Conservation (phyloP, 37 sponge, comb jelly and placozoan genomes). For the Sycon ciliatum region DNA sequence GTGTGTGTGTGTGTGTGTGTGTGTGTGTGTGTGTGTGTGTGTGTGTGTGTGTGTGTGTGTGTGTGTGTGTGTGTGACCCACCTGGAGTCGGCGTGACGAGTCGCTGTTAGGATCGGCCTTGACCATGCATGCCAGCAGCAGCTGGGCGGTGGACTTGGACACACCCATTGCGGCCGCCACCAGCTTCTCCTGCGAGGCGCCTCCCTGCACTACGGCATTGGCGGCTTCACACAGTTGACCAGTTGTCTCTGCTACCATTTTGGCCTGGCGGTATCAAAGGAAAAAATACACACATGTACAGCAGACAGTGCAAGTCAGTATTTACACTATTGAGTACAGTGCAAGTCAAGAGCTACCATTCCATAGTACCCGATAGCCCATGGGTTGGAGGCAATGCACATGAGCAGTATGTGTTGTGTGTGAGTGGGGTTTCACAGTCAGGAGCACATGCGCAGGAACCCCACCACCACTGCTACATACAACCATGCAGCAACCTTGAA, state of each 20-base stretch:
- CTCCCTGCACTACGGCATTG: slow-evolving; percentile 69
- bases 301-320: neutral
- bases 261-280: slow-evolving; percentile 43
- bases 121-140: slow-evolving; percentile 85
- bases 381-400: no score
- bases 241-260: slow-evolving; percentile 80
- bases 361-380: no score
- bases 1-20: slow-evolving; percentile 38
- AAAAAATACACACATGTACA: neutral
- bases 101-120: slow-evolving; percentile 80
- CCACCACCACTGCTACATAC: no score
- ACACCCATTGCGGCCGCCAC: slow-evolving; percentile 84
- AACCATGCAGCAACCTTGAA: no score
- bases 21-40: slow-evolving; percentile 33
- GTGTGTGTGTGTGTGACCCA: slow-evolving; percentile 18
- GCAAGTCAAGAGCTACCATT: no score
- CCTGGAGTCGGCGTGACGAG: slow-evolving; percentile 78
- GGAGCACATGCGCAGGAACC: no score
- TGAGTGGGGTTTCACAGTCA: no score
- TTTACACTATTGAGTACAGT: no score
- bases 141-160: slow-evolving; percentile 83
- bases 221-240: slow-evolving; percentile 89
- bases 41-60: neutral
- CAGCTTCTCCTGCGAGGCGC: slow-evolving; percentile 71
- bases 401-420: neutral